Conservation (phyloP, 2,888 invertebrate genomes). For the Bombylius major region DNA sequence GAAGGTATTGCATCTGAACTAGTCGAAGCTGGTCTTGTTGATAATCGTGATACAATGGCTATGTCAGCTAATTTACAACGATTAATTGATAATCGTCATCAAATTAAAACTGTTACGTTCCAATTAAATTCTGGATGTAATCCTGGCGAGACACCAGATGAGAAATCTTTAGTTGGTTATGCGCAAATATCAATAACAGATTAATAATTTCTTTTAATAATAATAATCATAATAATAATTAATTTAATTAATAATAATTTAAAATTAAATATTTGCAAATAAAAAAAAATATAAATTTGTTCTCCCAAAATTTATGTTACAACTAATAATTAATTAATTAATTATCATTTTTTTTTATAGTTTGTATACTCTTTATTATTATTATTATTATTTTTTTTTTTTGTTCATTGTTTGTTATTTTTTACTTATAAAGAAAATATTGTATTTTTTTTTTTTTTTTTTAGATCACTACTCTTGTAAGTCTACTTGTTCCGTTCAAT, state of each 20-base stretch:
- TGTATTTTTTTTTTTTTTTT: no score
- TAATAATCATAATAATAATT: constrained; percentile 1
- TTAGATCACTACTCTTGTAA: no score
- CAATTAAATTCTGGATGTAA: constrained; percentile 61
- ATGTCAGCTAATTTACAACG: constrained; percentile 88
- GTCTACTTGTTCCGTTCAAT: no score
- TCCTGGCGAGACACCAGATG: constrained; percentile 76
- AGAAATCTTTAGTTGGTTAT: constrained; percentile 89
- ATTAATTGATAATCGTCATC: constrained; percentile 61
- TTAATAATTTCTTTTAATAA: constrained; percentile 38
- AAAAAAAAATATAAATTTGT: constrained; percentile 9
- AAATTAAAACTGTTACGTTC: constrained; percentile 71
- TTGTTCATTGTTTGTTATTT: no score
- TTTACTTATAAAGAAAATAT: no score
- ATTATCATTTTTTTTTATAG: not conserved
- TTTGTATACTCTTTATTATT: not conserved
- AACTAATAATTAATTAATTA: constrained; percentile 7
- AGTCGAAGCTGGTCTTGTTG: constrained; percentile 89
- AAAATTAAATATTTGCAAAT: not conserved
- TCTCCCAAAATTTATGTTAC: not conserved
- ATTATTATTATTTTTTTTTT: no score
- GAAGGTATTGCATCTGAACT: constrained; percentile 90
- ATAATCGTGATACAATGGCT: constrained; percentile 79
- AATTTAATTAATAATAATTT: constrained; percentile 5
- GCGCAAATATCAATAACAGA: constrained; percentile 94